These are phyloP conservation scores for Sebastes elongatus DNA, from an alignment of 2,797 vertebrate species.

Conservation along the genomic window DNA sequence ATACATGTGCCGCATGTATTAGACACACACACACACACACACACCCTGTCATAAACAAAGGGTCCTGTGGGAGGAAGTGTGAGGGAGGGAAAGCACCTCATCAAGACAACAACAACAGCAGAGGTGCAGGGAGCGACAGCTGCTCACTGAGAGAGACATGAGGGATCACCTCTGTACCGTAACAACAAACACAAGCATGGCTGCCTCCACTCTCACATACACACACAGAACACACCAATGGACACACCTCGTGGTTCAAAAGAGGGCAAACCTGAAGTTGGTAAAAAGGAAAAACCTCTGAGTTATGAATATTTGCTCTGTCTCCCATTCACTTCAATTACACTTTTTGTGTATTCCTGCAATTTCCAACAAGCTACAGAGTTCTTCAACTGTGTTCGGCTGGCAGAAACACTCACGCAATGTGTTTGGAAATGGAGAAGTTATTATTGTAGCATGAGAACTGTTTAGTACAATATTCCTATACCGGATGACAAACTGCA, in stretches of 20 bases:
- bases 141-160: constrained; percentile 54
- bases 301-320: neutral
- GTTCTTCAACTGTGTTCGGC: neutral
- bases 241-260: neutral
- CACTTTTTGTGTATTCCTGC: neutral
- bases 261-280: neutral
- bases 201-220: neutral
- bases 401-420: neutral
- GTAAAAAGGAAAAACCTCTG: neutral
- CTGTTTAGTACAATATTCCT: neutral
- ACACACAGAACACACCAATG: neutral
- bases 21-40: constrained; percentile 23
- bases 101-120: constrained; percentile 76
- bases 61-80: constrained; percentile 75
- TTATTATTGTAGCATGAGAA: neutral
- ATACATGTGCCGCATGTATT: constrained; percentile 5
- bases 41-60: constrained; percentile 66
- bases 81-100: constrained; percentile 74
- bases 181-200: constrained; percentile 32
- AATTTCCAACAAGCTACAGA: neutral
- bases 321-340: neutral
- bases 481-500: neutral
- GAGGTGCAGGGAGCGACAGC: constrained; percentile 65
- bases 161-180: constrained; percentile 63
- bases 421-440: neutral